These are phyloP conservation scores for Acestrorhynchus altus DNA, from an alignment of 2,797 vertebrate species.

Conservation along the genomic window DNA sequence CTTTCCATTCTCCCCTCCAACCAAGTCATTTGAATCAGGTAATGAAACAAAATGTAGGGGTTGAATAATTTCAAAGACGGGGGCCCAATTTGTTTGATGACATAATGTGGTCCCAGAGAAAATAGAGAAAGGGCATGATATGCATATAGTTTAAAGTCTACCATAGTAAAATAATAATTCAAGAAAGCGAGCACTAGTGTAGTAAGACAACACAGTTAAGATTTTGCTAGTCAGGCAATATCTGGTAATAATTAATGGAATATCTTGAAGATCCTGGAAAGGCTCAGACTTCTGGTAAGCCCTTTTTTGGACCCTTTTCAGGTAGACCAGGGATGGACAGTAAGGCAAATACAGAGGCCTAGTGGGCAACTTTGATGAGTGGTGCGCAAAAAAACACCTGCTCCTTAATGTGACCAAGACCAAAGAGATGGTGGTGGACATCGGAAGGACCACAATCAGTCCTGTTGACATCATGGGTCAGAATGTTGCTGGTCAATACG, in stretches of 20 bases:
- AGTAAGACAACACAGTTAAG: neutral
- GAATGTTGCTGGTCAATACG: too few relatives aligned
- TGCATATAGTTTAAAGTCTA: neutral
- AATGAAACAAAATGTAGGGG: slow-evolving; percentile 38
- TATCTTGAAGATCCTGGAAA: too few relatives aligned
- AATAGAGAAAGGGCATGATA: slow-evolving; percentile 8
- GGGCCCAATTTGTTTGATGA: slow-evolving; percentile 30
- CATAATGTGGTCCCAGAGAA: neutral
- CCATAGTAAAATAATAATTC: neutral
- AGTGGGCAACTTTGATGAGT: too few relatives aligned
- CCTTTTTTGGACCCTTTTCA: too few relatives aligned
- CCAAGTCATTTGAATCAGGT: slow-evolving; percentile 42
- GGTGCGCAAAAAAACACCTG: too few relatives aligned
- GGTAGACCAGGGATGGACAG: too few relatives aligned
- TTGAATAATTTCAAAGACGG: slow-evolving; percentile 32
- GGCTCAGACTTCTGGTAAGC: too few relatives aligned
- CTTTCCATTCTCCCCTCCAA: slow-evolving; percentile 28
- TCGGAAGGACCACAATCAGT: too few relatives aligned
- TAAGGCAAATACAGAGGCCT: too few relatives aligned
- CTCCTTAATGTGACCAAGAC: too few relatives aligned
- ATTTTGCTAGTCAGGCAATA: neutral
- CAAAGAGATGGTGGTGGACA: too few relatives aligned
- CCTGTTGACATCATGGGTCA: too few relatives aligned
- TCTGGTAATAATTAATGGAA: neutral
- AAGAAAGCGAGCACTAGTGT: neutral